Evolutionary conservation across 2,888 invertebrate genomes (phyloP), one percentile per base, ranked within the genome.

Genomic region (Ochlodes sylvanus): DNA sequence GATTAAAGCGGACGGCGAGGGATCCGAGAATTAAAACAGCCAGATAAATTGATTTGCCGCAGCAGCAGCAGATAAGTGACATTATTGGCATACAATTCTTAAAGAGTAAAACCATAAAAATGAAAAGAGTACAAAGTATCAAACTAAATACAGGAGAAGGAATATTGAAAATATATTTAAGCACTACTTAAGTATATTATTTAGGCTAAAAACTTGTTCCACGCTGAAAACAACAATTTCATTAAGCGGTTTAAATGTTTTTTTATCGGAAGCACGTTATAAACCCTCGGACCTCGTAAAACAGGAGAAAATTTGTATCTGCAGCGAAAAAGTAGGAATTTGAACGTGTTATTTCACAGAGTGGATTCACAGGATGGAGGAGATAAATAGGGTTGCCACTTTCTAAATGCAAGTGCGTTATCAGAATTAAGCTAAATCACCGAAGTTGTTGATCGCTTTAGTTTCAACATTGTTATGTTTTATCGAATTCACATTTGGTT

Each of bases 351-450:
- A 57, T 38, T 32, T 57, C 38, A 17, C 17, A 56, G 17, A 10
- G 56, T 14, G 55, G 0, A 34, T 55, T 38, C 3, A 12, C 32
- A 47, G 32, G 32, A 58, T 27, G 14, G 15, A 10, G 50, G 14
- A 32, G 44, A 60, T 60, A 60, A 44, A 60, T 27, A 60, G 56
- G 56, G 56, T 17, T 57, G 50, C n/a, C 38, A 50, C 50, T 50
- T 50, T 50, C 19, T 50, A 50, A 50, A 50, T 27, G 38, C 10
- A 7, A 10, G 38, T 7, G 12, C 19, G 50, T 50, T 50, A 50
- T 50, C 19, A 58, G 42, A 41, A 42, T 58, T 42, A 27, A 42
- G n/a, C 21, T 41, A 42, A 42, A 58, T 42, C 42, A 10, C 19
- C 10, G 12, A 50, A 19, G 50, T 50, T 19, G 9, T 19, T 19